These are phyloP conservation scores for Silurus lanzhouensis DNA, from an alignment of 2,797 vertebrate species.

Conservation along the genomic window DNA sequence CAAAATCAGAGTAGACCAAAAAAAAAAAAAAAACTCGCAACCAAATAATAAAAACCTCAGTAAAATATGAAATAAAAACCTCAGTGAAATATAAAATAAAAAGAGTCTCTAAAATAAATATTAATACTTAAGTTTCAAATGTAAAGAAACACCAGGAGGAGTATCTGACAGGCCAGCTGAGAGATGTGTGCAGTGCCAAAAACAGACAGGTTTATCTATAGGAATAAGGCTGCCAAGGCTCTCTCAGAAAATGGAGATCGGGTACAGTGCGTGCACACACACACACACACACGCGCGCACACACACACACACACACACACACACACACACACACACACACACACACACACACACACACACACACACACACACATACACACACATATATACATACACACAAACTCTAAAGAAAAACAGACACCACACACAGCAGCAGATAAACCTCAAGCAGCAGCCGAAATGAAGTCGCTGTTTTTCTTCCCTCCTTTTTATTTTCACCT, in stretches of 20 bases:
- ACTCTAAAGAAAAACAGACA: conserved; percentile 27
- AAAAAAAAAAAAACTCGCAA: neutral
- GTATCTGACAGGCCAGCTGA: conserved; percentile 60
- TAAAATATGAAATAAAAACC: neutral
- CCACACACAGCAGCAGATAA: conserved; percentile 59
- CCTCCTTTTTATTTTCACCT: conserved; percentile 57
- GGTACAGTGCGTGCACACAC: conserved; percentile 42
- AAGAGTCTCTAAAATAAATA: neutral
- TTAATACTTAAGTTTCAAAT: neutral
- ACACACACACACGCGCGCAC: conserved; percentile 10
- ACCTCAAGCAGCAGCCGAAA: conserved; percentile 65
- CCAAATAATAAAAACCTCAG: neutral
- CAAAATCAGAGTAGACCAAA: conserved; percentile 32
- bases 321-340: conserved; percentile 22
- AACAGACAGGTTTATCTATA: conserved; percentile 73
- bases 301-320: neutral
- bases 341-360: neutral
- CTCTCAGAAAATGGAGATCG: conserved; percentile 75
- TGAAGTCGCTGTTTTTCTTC: conserved; percentile 47
- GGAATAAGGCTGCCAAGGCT: conserved; percentile 69
- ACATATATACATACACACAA: conserved; percentile 29
- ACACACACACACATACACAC: neutral
- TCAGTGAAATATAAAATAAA: conserved; percentile 2
- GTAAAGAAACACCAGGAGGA: conserved; percentile 40
- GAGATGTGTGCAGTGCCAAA: conserved; percentile 62